Base-by-base conservation (phyloP, 2,113 vertebrate genomes). In the Istiophorus platypterus region DNA sequence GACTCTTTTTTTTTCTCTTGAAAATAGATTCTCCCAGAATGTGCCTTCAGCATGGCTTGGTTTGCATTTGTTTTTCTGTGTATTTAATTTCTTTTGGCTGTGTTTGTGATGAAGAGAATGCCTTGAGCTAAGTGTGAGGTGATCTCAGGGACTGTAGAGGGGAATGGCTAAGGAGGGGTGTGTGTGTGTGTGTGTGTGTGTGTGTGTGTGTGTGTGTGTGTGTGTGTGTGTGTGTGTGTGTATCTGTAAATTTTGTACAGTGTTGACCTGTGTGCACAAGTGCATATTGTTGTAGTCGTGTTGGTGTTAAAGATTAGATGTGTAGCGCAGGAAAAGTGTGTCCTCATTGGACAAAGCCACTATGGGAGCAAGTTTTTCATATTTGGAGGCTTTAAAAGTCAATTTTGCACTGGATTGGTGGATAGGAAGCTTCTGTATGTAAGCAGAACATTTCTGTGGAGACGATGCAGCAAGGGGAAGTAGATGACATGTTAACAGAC, bases 121-220 rank as follows among this genome's bases (percentile, higher is more conserved):
- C 87, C 89, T 91, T 85, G 86, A 76, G 81, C 72, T 51, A 82
- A 88, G 85, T 87, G 85, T 88, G 87, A 93, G 92, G 90, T 92
- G 88, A 93, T 94, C 95, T 95, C 94, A 95, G 95, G 94, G 93
- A 93, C 88, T 75, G 85, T 75, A 78, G 85, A 80, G 88, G 76
- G 66, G 61, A 72, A 49, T 66, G 70, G 76, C n/a, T 13, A 51
- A 67, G 73, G 42, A 37, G 17, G 52, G 31, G 27, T 34, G 29
- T 22, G 26, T 2, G 68, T 29, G 66, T 56, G 26, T 45, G 62
- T n/a, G 6, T 31, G 47, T 51, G 47, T 22, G 22, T n/a, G n/a
- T n/a, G n/a, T n/a, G n/a, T n/a, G n/a, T n/a, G n/a, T n/a, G n/a
- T n/a, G n/a, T n/a, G 34, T 7, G 7, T 7, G 34, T 37, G 34